These are phyloP conservation scores for Mormyrops boulengeri DNA, from an alignment of 2,797 vertebrate species.

Conservation along the genomic window DNA sequence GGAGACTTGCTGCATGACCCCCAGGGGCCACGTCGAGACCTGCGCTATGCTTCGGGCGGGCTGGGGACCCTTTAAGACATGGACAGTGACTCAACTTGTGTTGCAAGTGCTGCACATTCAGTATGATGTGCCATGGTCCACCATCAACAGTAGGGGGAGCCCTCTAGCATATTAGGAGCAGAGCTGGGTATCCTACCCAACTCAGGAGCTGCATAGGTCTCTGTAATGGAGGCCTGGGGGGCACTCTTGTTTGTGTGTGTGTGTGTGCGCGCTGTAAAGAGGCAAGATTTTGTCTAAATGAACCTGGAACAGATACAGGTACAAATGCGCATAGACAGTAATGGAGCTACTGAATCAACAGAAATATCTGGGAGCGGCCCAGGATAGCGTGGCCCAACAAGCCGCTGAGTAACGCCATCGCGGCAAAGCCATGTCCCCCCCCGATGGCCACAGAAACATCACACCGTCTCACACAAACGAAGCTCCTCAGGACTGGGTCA, in stretches of 20 bases:
- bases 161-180: neutral
- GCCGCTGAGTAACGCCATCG: neutral
- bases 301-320: neutral
- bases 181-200: neutral
- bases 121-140: neutral
- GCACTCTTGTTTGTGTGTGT: neutral
- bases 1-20: neutral
- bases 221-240: neutral
- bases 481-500: neutral
- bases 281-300: neutral
- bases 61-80: neutral
- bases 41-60: neutral
- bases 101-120: neutral
- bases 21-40: neutral
- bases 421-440: neutral
- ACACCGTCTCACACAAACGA: neutral
- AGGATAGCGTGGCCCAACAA: no score
- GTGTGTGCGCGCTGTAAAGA: neutral
- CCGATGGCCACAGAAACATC: neutral
- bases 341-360: neutral
- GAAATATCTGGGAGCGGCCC: no score
- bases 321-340: neutral
- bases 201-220: neutral
- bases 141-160: neutral
- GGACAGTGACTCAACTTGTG: neutral